Percentiles rank a stretch among this genome's conserved stretches.
phyloP scores from a whole-genome alignment of 2,797 vertebrate species.

The Lutjanus argentimaculatus region DNA sequence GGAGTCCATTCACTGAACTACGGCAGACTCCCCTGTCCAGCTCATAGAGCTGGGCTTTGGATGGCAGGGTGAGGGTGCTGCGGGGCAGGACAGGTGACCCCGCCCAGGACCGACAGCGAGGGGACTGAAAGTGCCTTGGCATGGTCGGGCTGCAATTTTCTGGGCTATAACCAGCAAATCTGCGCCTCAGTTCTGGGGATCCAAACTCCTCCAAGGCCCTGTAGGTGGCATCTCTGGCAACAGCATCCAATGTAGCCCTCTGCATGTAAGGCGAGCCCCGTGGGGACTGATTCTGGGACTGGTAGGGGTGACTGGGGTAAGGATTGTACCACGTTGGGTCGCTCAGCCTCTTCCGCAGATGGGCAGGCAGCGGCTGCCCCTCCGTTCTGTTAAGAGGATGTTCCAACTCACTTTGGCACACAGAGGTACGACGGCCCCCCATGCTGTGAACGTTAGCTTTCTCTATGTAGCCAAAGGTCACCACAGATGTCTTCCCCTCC shows the following conservation, averaged over 20 bases:
- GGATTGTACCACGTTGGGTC: constrained; percentile 69
- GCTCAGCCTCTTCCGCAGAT: constrained; percentile 75
- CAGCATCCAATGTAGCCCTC: constrained; percentile 60
- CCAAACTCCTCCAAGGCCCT: constrained; percentile 83
- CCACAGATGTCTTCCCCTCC: constrained; percentile 90
- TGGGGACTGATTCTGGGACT: constrained; percentile 39
- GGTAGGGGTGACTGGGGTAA: constrained; percentile 42
- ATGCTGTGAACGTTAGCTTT: constrained; percentile 90
- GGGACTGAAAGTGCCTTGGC: constrained; percentile 57
- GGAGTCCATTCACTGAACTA: constrained; percentile 61
- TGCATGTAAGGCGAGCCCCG: constrained; percentile 54
- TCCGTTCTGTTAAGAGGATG: constrained; percentile 57
- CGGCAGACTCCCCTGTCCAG: constrained; percentile 53
- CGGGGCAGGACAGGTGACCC: constrained; percentile 77
- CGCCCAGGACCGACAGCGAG: constrained; percentile 76
- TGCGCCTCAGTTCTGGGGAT: constrained; percentile 76
- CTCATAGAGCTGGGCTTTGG: constrained; percentile 62
- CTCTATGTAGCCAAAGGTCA: constrained; percentile 97
- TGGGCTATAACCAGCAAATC: constrained; percentile 43
- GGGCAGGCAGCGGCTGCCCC: constrained; percentile 35
- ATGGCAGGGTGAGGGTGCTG: constrained; percentile 71
- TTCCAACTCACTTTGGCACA: constrained; percentile 60
- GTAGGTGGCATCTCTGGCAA: constrained; percentile 76
- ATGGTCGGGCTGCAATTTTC: constrained; percentile 57
- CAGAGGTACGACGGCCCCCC: constrained; percentile 67